Conservation (phyloP, 2,888 invertebrate species). For the Oscheius sp. region DNA sequence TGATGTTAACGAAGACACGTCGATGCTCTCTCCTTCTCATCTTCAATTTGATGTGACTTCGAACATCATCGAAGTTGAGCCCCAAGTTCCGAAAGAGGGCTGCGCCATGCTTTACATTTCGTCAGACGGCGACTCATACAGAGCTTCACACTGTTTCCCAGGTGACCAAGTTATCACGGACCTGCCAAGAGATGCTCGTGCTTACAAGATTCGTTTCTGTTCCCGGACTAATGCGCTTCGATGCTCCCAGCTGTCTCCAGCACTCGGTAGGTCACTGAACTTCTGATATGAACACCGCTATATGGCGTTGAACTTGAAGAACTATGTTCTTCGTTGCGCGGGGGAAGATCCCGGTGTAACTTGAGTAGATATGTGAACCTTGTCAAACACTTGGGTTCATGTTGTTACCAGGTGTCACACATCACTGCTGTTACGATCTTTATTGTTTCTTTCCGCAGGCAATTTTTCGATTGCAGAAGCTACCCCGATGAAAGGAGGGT, state of each 20-base stretch:
- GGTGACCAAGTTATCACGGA: slow-evolving; percentile 44
- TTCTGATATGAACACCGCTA: background rate
- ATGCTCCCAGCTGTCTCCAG: slow-evolving; percentile 43
- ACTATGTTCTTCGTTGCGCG: slow-evolving; percentile 1
- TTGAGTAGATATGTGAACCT: slow-evolving; percentile 24
- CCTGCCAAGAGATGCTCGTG: slow-evolving; percentile 40
- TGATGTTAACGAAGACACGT: slow-evolving; percentile 57
- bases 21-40: slow-evolving; percentile 44
- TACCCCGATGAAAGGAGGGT: slow-evolving; percentile 34
- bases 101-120: slow-evolving; percentile 55
- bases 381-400: slow-evolving; percentile 21
- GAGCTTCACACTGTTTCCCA: slow-evolving; percentile 53
- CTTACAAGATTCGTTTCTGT: slow-evolving; percentile 57
- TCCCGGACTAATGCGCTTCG: slow-evolving; percentile 36
- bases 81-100: slow-evolving; percentile 49
- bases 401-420: slow-evolving; percentile 9
- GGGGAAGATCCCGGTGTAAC: slow-evolving; percentile 20
- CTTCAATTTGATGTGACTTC: slow-evolving; percentile 41
- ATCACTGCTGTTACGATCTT: slow-evolving; percentile 1
- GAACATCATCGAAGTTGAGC: slow-evolving; percentile 53
- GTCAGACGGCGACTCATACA: slow-evolving; percentile 47
- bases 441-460: background rate
- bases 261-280: slow-evolving; percentile 38
- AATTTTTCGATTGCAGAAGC: slow-evolving; percentile 21
- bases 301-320: slow-evolving; percentile 7